Evolutionary conservation across 2,888 invertebrate species (phyloP).

Genomic region (Thecophora atra): DNA sequence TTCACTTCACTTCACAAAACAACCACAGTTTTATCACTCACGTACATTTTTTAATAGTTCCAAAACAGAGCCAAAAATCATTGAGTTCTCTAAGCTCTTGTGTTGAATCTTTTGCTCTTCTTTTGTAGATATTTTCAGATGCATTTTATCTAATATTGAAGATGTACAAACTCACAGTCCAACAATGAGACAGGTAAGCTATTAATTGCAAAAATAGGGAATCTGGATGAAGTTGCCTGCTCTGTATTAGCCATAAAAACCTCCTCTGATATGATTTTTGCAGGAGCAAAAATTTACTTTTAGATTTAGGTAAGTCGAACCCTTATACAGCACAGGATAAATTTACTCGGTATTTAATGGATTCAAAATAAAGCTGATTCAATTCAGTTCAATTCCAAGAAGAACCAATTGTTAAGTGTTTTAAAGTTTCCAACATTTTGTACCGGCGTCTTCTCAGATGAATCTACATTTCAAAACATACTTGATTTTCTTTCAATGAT

Average conservation of each 20-base stretch:
- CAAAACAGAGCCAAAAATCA: too few relatives aligned
- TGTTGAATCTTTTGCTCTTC: neutral
- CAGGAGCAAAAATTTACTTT: too few relatives aligned
- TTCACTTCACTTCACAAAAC: too few relatives aligned
- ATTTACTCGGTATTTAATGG: too few relatives aligned
- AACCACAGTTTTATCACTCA: neutral
- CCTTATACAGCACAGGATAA: too few relatives aligned
- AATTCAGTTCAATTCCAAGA: too few relatives aligned
- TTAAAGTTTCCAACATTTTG: constrained; percentile 21
- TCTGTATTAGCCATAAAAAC: too few relatives aligned
- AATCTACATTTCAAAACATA: constrained; percentile 60
- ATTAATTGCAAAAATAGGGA: neutral
- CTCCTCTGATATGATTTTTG: too few relatives aligned
- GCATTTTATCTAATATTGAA: neutral
- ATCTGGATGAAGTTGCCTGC: too few relatives aligned
- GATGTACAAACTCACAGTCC: neutral
- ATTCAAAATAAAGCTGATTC: too few relatives aligned
- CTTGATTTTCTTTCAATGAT: constrained; percentile 65
- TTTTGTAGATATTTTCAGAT: constrained; percentile 5
- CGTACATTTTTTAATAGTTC: neutral
- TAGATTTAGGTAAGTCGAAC: too few relatives aligned
- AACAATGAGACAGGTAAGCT: neutral
- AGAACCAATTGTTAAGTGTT: neutral
- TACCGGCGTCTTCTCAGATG: constrained; percentile 52
- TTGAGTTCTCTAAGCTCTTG: neutral